phyloP scores from a whole-genome alignment of 2,797 vertebrate species.

The Aulostomus chinensis region DNA sequence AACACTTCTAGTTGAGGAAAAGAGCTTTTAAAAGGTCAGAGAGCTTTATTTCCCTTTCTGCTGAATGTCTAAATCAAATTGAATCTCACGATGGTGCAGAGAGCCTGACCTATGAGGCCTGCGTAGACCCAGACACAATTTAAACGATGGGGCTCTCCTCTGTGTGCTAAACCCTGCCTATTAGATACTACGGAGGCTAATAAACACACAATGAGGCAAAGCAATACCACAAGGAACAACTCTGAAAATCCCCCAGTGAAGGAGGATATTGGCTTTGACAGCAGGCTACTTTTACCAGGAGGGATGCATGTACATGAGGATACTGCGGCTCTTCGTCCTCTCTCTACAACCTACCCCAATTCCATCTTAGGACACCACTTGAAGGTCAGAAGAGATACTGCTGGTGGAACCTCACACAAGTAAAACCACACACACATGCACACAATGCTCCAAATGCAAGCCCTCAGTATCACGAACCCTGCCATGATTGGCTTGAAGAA shows the following conservation, averaged over 20 bases:
- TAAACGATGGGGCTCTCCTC: background rate
- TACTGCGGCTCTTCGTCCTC: conserved; percentile 11
- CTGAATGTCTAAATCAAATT: conserved; percentile 61
- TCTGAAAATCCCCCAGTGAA: background rate
- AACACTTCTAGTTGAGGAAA: conserved; percentile 1
- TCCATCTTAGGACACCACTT: conserved; percentile 14
- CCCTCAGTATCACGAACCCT: background rate
- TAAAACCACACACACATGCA: conserved; percentile 5
- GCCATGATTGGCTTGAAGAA: conserved; percentile 19
- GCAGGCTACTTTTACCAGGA: background rate
- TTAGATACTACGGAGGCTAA: background rate
- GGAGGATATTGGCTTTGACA: background rate
- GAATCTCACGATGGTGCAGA: conserved; percentile 29
- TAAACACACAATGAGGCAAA: background rate
- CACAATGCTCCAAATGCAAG: background rate
- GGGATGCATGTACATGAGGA: background rate
- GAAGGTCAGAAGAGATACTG: conserved; percentile 26
- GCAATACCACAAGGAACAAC: background rate
- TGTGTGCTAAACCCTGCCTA: conserved; percentile 17
- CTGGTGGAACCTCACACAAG: conserved; percentile 10
- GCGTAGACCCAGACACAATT: background rate
- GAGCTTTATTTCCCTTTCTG: conserved; percentile 32
- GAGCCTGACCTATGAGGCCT: conserved; percentile 50
- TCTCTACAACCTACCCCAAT: conserved; percentile 5
- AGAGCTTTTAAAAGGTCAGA: conserved; percentile 54